Evolutionary conservation across 2,797 vertebrate species (phyloP).

Genomic region (Glyptemys insculpta): DNA sequence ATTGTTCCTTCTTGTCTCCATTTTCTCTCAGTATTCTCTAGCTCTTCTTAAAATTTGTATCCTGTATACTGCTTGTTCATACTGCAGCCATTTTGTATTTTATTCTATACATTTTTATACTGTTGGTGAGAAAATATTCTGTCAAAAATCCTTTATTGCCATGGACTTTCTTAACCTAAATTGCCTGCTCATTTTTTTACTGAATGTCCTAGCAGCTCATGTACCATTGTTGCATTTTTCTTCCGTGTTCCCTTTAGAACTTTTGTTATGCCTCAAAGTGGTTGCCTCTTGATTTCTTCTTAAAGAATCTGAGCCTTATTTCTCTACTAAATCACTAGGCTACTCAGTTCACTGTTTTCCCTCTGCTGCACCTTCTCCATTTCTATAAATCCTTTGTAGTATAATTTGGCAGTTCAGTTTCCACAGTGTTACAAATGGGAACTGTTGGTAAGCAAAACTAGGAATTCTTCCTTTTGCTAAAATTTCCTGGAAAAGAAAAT

Average conservation of each 20-base stretch:
- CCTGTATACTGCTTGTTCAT: constrained; percentile 53
- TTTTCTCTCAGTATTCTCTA: constrained; percentile 38
- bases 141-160: not conserved
- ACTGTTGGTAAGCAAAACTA: not conserved
- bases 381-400: not conserved
- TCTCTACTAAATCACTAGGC: constrained; percentile 3
- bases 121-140: not conserved
- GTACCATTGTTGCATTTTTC: constrained; percentile 5
- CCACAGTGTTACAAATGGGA: not conserved
- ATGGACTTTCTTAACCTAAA: not conserved
- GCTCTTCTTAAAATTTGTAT: constrained; percentile 58
- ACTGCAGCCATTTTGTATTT: constrained; percentile 31
- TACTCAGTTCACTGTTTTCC: not conserved
- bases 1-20: not conserved
- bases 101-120: constrained; percentile 30
- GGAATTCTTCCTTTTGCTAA: not conserved
- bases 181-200: constrained; percentile 15
- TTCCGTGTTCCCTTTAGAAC: constrained; percentile 15
- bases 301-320: not conserved
- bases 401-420: not conserved
- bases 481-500: not conserved
- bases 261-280: constrained; percentile 3
- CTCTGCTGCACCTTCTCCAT: not conserved
- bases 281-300: constrained; percentile 23
- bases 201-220: not conserved